A percentile compares a stretch with the other conserved stretches of the same genome.
Conservation (phyloP, 2,113 vertebrate species). For the Tragulus kanchil region DNA sequence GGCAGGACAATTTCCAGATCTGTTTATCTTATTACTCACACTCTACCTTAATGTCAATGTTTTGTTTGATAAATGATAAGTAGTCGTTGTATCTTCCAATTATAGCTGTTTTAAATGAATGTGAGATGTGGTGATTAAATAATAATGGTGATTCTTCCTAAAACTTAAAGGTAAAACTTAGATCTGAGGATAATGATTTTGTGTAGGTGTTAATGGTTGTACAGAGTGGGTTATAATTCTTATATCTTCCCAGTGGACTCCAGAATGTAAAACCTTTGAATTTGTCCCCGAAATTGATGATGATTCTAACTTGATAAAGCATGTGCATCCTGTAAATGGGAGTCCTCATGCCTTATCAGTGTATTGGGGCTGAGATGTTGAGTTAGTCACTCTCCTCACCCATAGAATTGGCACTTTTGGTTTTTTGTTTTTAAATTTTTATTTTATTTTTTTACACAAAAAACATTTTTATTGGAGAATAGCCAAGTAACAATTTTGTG, state of each 20-base stretch:
- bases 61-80: slow-evolving; percentile 52
- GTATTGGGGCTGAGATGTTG: neutral
- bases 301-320: neutral
- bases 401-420: neutral
- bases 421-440: too few relatives aligned
- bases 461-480: too few relatives aligned
- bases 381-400: neutral
- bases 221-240: neutral
- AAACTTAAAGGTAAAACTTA: slow-evolving; percentile 16
- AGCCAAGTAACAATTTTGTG: too few relatives aligned
- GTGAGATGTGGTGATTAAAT: slow-evolving; percentile 14
- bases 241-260: neutral
- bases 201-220: neutral
- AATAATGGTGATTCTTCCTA: neutral
- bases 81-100: slow-evolving; percentile 20
- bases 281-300: neutral
- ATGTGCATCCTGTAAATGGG: neutral
- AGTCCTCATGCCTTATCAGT: neutral
- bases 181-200: neutral
- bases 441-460: too few relatives aligned
- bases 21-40: slow-evolving; percentile 9
- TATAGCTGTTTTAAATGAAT: neutral
- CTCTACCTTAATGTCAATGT: neutral
- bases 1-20: slow-evolving; percentile 5
- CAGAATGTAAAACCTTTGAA: neutral